These are phyloP conservation scores for Trachelipus rathkii DNA, from an alignment of 1,140 invertebrate genomes.

Conservation along the genomic window DNA sequence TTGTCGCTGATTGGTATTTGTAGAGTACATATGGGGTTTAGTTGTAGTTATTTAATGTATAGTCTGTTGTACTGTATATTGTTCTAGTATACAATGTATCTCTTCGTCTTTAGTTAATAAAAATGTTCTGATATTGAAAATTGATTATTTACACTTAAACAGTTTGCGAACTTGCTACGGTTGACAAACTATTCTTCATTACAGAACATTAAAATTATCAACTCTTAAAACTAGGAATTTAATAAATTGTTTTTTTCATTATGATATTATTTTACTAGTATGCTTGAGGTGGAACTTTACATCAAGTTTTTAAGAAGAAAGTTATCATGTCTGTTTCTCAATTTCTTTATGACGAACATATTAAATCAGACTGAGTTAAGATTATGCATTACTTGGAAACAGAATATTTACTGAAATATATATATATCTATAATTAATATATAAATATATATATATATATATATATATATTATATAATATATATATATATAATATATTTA, in stretches of 20 bases:
- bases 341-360: constrained; percentile 97
- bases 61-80: not conserved
- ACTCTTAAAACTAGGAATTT: too few relatives aligned
- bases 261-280: not conserved
- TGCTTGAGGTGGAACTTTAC: constrained; percentile 84
- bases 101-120: not conserved
- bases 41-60: too few relatives aligned
- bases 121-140: not conserved
- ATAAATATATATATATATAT: not conserved
- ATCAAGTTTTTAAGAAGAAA: constrained; percentile 91
- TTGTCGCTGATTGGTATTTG: too few relatives aligned
- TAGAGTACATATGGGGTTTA: too few relatives aligned
- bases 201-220: not conserved
- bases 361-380: constrained; percentile 89
- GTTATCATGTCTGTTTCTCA: constrained; percentile 92
- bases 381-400: constrained; percentile 74
- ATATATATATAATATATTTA: not conserved
- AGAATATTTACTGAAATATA: constrained; percentile 24
- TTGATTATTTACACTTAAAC: too few relatives aligned
- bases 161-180: not conserved
- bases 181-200: not conserved
- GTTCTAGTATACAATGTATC: not conserved
- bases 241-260: not conserved
- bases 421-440: not conserved
- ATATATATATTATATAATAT: not conserved